Evolutionary conservation across 2,113 vertebrate species (phyloP).

Genomic region (Sula dactylatra): DNA sequence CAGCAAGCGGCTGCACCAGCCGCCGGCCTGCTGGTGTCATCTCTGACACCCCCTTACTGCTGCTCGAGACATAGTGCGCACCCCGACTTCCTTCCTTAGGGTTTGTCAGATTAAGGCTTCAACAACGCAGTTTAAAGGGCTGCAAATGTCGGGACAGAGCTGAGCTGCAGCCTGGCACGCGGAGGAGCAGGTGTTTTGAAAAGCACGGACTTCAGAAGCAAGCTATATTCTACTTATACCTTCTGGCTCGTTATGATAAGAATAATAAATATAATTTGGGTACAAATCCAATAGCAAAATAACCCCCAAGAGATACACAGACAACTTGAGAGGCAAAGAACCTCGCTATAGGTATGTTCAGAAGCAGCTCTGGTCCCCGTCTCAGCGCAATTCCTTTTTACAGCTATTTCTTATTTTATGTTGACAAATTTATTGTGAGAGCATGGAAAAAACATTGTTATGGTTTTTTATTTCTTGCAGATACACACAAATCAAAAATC

Average conservation of each 20-base stretch:
- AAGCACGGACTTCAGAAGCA: not conserved
- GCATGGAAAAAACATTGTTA: not conserved
- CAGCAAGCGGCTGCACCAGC: not conserved
- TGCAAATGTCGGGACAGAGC: not conserved
- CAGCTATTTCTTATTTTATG: not conserved
- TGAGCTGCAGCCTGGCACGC: not conserved
- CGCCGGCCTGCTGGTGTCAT: not conserved
- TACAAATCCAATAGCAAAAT: not conserved
- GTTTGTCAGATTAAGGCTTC: not conserved
- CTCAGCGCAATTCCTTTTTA: not conserved
- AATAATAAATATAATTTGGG: not conserved
- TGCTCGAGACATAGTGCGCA: fast-evolving
- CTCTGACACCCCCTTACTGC: not conserved
- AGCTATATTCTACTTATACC: not conserved
- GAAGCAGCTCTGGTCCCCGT: not conserved
- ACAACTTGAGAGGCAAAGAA: not conserved
- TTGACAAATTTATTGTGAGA: not conserved
- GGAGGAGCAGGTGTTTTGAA: not conserved
- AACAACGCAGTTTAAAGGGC: not conserved
- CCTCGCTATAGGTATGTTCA: not conserved
- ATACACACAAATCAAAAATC: not conserved
- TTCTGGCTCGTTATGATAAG: not conserved
- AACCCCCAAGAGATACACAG: not conserved
- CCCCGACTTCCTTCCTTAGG: not conserved
- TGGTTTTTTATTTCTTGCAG: not conserved